phyloP scores from a whole-genome alignment of 2,113 vertebrate species.

The Sebastes fasciatus region DNA sequence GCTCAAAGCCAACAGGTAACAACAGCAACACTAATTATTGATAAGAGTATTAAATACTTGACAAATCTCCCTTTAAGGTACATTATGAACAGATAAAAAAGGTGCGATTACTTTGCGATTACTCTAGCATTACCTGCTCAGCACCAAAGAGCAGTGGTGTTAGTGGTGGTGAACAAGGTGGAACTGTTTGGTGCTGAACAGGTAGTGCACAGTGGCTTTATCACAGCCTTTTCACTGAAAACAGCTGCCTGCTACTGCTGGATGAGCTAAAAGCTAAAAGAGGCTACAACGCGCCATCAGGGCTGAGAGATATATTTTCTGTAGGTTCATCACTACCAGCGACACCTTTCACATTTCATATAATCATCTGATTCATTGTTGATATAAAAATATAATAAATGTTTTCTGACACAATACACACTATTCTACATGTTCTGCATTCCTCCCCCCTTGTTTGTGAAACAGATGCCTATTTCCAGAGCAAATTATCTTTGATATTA shows the following conservation, averaged over 20 bases:
- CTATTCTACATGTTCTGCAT: background rate
- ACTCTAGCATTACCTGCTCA: too few relatives aligned
- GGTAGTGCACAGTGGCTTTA: background rate
- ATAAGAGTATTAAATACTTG: too few relatives aligned
- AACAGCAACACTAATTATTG: too few relatives aligned
- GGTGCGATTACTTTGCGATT: too few relatives aligned
- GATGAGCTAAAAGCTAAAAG: background rate
- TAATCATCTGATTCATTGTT: conserved; percentile 60
- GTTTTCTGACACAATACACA: background rate
- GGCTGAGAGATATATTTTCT: too few relatives aligned
- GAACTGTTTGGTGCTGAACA: background rate
- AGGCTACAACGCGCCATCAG: background rate
- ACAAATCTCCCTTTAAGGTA: too few relatives aligned
- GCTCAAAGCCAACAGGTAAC: too few relatives aligned
- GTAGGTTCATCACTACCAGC: too few relatives aligned
- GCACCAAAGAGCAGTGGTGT: too few relatives aligned
- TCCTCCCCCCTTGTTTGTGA: background rate
- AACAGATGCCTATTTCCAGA: conserved; percentile 20
- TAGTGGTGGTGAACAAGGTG: too few relatives aligned
- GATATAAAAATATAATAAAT: background rate
- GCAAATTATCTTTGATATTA: conserved; percentile 55
- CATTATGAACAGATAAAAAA: too few relatives aligned
- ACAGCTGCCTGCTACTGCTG: background rate
- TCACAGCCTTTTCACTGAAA: background rate
- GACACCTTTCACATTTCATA: background rate